A percentile compares a stretch with the other conserved stretches of the same genome.
These are phyloP conservation scores for Mugil cephalus DNA, from an alignment of 2,113 vertebrate species.

Conservation along the genomic window DNA sequence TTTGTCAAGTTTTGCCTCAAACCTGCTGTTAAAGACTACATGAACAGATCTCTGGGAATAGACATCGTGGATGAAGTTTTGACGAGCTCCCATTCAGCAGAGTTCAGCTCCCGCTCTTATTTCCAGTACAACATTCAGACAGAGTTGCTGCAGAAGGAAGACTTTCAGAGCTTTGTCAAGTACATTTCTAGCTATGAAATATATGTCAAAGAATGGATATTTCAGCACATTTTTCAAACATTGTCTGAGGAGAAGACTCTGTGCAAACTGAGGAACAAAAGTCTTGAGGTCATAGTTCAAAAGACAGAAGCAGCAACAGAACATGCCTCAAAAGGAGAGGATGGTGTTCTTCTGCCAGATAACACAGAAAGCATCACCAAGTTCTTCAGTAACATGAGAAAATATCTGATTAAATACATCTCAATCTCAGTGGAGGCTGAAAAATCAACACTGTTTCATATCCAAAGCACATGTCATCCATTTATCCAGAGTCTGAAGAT, in stretches of 20 bases:
- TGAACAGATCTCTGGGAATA: slow-evolving; percentile 52
- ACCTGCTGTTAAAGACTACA: slow-evolving; percentile 57
- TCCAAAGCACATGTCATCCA: slow-evolving; percentile 11
- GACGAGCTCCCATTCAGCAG: slow-evolving; percentile 14
- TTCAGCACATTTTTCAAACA: neutral
- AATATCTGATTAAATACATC: slow-evolving; percentile 43
- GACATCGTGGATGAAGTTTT: slow-evolving; percentile 68
- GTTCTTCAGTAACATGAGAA: slow-evolving; percentile 38
- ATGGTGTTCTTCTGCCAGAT: slow-evolving; percentile 25
- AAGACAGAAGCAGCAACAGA: slow-evolving; percentile 33
- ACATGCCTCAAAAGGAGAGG: neutral
- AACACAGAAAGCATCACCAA: slow-evolving; percentile 22
- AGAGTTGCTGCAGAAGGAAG: slow-evolving; percentile 56
- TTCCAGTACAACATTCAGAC: slow-evolving; percentile 68
- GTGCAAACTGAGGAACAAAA: slow-evolving; percentile 25
- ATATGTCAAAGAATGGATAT: slow-evolving; percentile 67
- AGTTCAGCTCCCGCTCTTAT: slow-evolving; percentile 44
- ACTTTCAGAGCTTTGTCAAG: slow-evolving; percentile 38
- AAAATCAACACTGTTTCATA: slow-evolving; percentile 42
- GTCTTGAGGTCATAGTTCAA: slow-evolving; percentile 2
- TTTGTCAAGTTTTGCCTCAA: slow-evolving; percentile 63
- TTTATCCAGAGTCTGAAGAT: slow-evolving; percentile 38
- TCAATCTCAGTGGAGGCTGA: slow-evolving; percentile 38
- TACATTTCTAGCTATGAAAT: slow-evolving; percentile 64
- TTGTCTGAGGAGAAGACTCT: slow-evolving; percentile 22